phyloP scores from a whole-genome alignment of 2,113 vertebrate genomes.

The Boulengeromyrus knoepffleri region DNA sequence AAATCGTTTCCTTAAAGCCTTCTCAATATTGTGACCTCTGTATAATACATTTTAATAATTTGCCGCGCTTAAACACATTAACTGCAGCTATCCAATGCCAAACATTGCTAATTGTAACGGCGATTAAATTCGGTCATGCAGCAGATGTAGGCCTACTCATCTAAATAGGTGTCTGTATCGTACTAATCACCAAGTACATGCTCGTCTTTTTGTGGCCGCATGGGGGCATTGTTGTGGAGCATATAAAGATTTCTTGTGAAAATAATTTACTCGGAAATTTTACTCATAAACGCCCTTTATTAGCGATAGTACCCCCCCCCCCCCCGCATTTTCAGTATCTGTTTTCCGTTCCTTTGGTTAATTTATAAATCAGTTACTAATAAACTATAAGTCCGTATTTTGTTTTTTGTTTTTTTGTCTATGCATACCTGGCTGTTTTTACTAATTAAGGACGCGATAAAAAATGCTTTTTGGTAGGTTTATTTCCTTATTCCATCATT shows the following conservation, averaged over 20 bases:
- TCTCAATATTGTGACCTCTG: not conserved
- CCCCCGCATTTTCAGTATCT: not conserved
- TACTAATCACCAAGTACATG: not conserved
- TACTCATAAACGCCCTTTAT: not conserved
- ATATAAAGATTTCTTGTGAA: not conserved
- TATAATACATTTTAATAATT: not conserved
- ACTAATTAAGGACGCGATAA: not conserved
- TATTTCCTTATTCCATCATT: not conserved
- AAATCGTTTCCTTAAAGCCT: not conserved
- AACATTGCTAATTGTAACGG: not conserved
- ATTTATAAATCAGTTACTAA: not conserved
- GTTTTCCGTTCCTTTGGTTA: not conserved
- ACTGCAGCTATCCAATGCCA: not conserved
- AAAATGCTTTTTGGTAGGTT: not conserved
- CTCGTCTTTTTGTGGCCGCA: not conserved
- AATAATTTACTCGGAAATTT: not conserved
- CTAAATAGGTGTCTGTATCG: not conserved
- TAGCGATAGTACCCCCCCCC: not conserved
- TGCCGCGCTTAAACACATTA: not conserved
- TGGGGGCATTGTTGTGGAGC: conserved; percentile 1
- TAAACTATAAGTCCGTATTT: not conserved
- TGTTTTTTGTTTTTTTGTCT: not conserved
- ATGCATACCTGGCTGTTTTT: not conserved
- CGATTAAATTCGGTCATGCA: not conserved
- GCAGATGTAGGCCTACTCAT: not conserved